Evolutionary conservation across 2,113 vertebrate genomes (phyloP), one percentile per base, ranked within the genome.

Genomic region (Aplodontia rufa): DNA sequence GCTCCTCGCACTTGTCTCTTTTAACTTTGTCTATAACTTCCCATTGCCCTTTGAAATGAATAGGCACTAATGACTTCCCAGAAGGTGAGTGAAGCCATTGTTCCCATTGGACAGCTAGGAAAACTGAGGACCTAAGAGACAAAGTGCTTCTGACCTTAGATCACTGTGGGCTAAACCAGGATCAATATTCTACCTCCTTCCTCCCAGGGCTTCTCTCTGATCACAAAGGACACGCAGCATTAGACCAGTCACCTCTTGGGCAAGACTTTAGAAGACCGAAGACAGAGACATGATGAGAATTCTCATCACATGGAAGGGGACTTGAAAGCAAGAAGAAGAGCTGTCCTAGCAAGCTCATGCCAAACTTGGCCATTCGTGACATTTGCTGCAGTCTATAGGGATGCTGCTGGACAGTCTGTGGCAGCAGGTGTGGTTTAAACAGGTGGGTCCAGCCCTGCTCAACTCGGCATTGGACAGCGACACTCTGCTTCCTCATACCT

Each of bases 301-400:
- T 58, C 35, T 49, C 8, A 51, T 40, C 28, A 74, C 12, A 37
- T 10, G 28, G 75, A 89, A 90, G 51, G 13, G 24, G 53, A 85
- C 20, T 81, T 81, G 42, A 94, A 83, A 90, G 24, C 22, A 72
- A 55, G 17, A 94, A 90, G 51, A 42, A 64, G 24, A 91, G 5
- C 8, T 5, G 26, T 75, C 58, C 45, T 10, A 71, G 87, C 49
- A 92, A 80, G n/a, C 51, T 64, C n/a, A 9, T 30, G 19, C 42
- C 10, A 20, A 79, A 69, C 5, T 40, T 32, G 30, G n/a, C 90
- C 26, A 47, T 24, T 87, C 66, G 40, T 5, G 22, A 40, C 37
- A 35, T 45, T 53, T 88, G 20, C 8, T 51, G 0, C 79, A 40
- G 55, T 19, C 64, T 62, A 47, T 1, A 16, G 55, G 58, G n/a